Percentiles rank a stretch among this genome's conserved stretches.
phyloP scores from a whole-genome alignment of 2,113 vertebrate species.

The Vombatus ursinus region DNA sequence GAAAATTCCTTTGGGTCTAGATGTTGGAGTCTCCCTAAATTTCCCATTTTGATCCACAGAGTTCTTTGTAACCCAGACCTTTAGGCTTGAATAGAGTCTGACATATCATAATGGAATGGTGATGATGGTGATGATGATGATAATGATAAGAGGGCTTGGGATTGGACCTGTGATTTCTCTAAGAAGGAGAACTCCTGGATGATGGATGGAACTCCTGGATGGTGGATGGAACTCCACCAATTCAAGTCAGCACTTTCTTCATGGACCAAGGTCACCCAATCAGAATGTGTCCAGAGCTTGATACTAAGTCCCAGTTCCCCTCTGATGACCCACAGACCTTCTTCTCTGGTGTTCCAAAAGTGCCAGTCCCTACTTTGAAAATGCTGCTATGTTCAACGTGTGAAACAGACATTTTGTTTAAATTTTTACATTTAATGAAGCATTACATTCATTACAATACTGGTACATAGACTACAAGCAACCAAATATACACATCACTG shows the following conservation, averaged over 20 bases:
- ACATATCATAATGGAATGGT: neutral
- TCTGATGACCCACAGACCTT: neutral
- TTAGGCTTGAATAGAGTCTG: neutral
- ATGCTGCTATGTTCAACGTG: constrained; percentile 58
- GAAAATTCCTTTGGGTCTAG: neutral
- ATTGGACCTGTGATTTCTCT: neutral
- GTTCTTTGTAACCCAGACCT: neutral
- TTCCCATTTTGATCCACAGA: neutral
- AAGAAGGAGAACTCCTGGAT: neutral
- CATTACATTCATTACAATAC: constrained; percentile 60
- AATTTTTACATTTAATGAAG: constrained; percentile 71
- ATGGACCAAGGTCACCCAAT: neutral
- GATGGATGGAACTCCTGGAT: neutral
- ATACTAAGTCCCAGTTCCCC: neutral
- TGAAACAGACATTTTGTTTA: constrained; percentile 50
- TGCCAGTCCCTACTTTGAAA: constrained; percentile 30
- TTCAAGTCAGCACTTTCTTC: neutral
- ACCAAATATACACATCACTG: constrained; percentile 80
- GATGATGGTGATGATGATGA: constrained; percentile 6
- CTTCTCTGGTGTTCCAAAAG: constrained; percentile 16
- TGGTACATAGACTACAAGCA: constrained; percentile 75
- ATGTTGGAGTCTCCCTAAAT: constrained; percentile 38
- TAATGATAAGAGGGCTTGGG: neutral
- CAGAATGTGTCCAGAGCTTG: neutral
- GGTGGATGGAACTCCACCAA: neutral